Percentiles rank a stretch among this genome's conserved stretches.
phyloP scores from a whole-genome alignment of 23 tunicate genomes.

The Ciona savignyi region DNA sequence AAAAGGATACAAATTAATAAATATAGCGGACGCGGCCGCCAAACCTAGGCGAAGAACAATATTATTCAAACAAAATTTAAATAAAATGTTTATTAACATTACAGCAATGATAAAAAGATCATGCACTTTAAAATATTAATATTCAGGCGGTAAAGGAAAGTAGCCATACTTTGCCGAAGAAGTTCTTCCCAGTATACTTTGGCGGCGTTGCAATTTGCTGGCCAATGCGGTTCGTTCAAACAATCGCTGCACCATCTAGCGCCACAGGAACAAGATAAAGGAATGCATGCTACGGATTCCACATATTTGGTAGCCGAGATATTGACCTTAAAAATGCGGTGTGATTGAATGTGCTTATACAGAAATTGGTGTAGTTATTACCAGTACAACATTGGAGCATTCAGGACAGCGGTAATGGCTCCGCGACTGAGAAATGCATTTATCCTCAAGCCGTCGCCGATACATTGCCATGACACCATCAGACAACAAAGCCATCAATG shows the following conservation, averaged over 20 bases:
- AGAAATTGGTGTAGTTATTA: no score
- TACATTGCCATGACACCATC: slow-evolving; percentile 21
- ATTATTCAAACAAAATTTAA: no score
- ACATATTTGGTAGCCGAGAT: background rate
- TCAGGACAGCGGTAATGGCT: slow-evolving; percentile 12
- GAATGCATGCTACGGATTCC: background rate
- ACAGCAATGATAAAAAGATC: no score
- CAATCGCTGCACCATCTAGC: slow-evolving; percentile 39
- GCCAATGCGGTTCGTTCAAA: slow-evolving; percentile 41
- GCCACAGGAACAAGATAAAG: slow-evolving; percentile 22
- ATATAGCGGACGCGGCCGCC: no score
- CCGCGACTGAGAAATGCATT: slow-evolving; percentile 1
- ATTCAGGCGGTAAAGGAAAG: no score
- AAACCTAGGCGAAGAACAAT: no score
- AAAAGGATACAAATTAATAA: no score
- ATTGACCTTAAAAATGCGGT: background rate
- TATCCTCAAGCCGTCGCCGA: slow-evolving; percentile 3
- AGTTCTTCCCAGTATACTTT: slow-evolving; percentile 12
- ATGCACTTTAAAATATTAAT: no score
- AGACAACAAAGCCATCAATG: slow-evolving; percentile 19
- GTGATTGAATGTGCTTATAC: background rate
- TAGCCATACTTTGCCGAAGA: background rate
- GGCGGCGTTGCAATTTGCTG: slow-evolving; percentile 35
- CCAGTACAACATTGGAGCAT: slow-evolving; percentile 9
- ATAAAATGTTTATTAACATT: no score